Base-by-base conservation (phyloP, 2,113 vertebrate genomes). In the Chaetops frenatus region DNA sequence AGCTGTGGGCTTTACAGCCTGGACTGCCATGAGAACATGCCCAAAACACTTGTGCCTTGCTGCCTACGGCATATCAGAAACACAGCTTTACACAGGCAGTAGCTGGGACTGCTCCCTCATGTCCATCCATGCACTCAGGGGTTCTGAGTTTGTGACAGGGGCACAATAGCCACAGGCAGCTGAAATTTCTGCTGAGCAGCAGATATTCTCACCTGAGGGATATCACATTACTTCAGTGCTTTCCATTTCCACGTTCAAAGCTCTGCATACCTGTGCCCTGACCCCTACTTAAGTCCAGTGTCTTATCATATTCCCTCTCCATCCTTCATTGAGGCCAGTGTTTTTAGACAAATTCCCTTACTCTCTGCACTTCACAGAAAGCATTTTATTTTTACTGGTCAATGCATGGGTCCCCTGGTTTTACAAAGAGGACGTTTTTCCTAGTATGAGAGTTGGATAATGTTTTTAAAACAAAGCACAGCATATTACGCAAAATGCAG, bases 181-280 rank as follows among this genome's bases (percentile, higher is more conserved):
- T 94, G 85, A 84, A 88, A 95, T 94, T 92, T 83, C 88, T 94
- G 76, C 82, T 93, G 90, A 91, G 61, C 57, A 91, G 77, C 77
- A 90, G 72, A 64, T 86, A 92, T 67, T 81, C 80, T 84, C 28
- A 0, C 60, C 81, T 87, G 76, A 94, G 51, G 48, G 57, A 31
- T 95, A 96, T 96, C 93, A 61, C 9, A 7, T 97, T 90, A 78
- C 94, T 56, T 73, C 2, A 1, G 47, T 0, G 16, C 85, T 96
- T 96, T 93, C 86, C 80, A 76, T 70, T 94, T 94, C 78, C 93
- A 94, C 0, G 2, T 93, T 93, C 93, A 97, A 95, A 96, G 95
- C 88, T 80, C 82, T 67, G 88, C 92, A 95, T 95, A 95, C 93
- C 92, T 97, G 88, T 94, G 95, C 80, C 92, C 79, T 97, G 94